Evolutionary conservation across 1,140 invertebrate genomes (phyloP).

Genomic region (Aplysia californica): DNA sequence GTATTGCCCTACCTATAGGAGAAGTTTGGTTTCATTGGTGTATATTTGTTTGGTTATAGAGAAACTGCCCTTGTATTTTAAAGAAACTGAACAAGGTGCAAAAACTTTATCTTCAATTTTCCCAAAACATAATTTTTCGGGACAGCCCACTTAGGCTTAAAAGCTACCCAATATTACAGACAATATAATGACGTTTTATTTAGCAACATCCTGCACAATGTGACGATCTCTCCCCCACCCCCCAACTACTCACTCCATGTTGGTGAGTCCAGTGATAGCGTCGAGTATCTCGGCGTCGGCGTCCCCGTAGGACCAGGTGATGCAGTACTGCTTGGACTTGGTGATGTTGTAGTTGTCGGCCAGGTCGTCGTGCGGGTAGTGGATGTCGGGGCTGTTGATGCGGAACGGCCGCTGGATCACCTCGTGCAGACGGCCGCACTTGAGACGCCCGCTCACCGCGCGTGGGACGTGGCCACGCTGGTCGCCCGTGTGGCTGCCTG

Average conservation of each 20-base stretch:
- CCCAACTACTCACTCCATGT: constrained; percentile 58
- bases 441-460: constrained; percentile 68
- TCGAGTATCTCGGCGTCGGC: constrained; percentile 64
- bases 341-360: constrained; percentile 39
- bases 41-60: too few species aligned
- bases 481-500: constrained; percentile 41
- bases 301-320: constrained; percentile 68
- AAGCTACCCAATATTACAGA: too few species aligned
- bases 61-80: too few species aligned
- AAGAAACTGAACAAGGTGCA: too few species aligned
- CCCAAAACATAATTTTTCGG: too few species aligned
- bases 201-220: too few species aligned
- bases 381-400: constrained; percentile 65
- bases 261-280: constrained; percentile 60
- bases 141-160: too few species aligned
- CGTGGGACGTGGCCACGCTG: constrained; percentile 65
- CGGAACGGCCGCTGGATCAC: constrained; percentile 65
- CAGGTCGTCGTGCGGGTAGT: constrained; percentile 62
- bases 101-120: too few species aligned
- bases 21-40: too few species aligned
- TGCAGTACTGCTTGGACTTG: constrained; percentile 52
- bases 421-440: constrained; percentile 59
- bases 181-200: too few species aligned
- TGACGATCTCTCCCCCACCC: too few species aligned
- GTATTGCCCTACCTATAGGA: too few species aligned